phyloP scores from a whole-genome alignment of 2,888 invertebrate species.

The Galerucella nymphaeae region DNA sequence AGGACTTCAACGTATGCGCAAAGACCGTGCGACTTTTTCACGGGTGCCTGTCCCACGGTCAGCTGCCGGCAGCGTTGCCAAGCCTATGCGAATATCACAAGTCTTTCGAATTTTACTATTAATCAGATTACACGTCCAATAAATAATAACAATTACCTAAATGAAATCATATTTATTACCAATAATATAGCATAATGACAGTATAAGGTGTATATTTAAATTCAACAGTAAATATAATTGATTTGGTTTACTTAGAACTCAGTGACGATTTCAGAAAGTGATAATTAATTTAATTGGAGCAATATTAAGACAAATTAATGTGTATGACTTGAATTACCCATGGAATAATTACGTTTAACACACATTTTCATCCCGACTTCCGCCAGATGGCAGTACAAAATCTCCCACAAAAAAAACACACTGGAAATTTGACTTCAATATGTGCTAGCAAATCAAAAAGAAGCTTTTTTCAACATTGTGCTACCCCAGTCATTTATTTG shows the following conservation, averaged over 20 bases:
- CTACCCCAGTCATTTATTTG: too few species aligned
- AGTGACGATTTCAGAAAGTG: not conserved
- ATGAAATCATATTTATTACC: not conserved
- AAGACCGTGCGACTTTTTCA: constrained; percentile 77
- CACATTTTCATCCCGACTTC: too few species aligned
- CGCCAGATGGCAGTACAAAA: too few species aligned
- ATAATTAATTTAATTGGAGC: not conserved
- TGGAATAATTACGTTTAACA: not conserved
- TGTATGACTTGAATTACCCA: not conserved
- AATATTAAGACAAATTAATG: not conserved
- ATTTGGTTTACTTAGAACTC: not conserved
- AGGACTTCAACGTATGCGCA: constrained; percentile 60
- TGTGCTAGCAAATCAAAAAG: too few species aligned
- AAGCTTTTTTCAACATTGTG: too few species aligned
- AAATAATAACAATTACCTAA: not conserved
- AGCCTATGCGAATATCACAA: not conserved
- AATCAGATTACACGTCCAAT: not conserved
- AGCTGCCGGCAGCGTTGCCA: constrained; percentile 55
- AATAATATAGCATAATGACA: not conserved
- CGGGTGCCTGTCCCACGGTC: constrained; percentile 70
- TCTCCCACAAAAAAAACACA: too few species aligned
- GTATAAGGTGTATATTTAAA: not conserved
- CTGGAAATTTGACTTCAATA: too few species aligned
- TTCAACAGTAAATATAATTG: not conserved
- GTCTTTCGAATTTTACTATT: not conserved